phyloP scores from a whole-genome alignment of 2,888 invertebrate genomes.

The Lasioglossum malachurum region DNA sequence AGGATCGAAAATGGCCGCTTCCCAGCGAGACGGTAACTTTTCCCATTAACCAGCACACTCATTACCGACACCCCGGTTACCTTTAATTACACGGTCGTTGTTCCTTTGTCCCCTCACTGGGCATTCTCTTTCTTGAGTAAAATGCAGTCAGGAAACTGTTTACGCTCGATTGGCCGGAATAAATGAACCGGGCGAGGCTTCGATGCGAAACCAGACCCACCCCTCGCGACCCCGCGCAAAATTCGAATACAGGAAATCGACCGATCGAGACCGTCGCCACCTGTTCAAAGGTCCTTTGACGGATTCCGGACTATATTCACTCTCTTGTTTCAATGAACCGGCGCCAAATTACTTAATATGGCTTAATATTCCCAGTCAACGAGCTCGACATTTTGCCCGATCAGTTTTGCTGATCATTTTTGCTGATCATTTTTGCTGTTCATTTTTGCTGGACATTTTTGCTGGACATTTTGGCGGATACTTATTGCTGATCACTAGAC shows the following conservation, averaged over 20 bases:
- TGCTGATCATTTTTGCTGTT: too few species aligned
- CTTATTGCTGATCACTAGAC: too few species aligned
- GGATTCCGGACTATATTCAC: slow-evolving; percentile 36
- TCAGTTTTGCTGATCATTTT: too few species aligned
- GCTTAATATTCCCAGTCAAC: neutral
- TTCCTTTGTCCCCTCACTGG: slow-evolving; percentile 17
- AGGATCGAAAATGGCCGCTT: neutral
- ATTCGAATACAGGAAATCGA: slow-evolving; percentile 66
- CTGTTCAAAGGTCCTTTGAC: slow-evolving; percentile 14
- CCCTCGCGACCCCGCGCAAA: slow-evolving; percentile 32
- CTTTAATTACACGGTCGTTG: slow-evolving; percentile 35
- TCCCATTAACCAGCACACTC: slow-evolving; percentile 30
- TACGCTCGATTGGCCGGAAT: slow-evolving; percentile 63
- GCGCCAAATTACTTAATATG: neutral
- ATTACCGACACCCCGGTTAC: slow-evolving; percentile 37
- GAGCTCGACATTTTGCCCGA: too few species aligned
- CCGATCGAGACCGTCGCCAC: slow-evolving; percentile 25
- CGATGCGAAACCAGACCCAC: slow-evolving; percentile 26
- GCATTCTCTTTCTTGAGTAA: slow-evolving; percentile 46
- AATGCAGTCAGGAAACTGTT: slow-evolving; percentile 60
- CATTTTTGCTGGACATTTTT: too few species aligned
- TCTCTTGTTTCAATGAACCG: slow-evolving; percentile 14
- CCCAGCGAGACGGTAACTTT: slow-evolving; percentile 27
- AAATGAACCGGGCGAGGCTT: slow-evolving; percentile 57
- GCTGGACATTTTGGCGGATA: too few species aligned